Conservation (phyloP, 2,888 invertebrate genomes). For the Pseudococcus jackbeardsleyi region DNA sequence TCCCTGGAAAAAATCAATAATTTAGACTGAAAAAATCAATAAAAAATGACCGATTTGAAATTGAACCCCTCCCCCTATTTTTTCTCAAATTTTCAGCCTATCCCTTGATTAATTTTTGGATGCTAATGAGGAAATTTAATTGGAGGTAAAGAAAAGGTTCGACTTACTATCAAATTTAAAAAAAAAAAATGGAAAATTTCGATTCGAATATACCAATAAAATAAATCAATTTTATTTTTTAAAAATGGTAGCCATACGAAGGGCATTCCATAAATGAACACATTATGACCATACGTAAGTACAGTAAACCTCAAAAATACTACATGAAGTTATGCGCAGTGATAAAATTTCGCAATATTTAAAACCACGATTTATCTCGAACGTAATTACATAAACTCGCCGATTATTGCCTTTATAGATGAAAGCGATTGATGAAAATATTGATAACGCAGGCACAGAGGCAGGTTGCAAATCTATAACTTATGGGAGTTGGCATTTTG, state of each 20-base stretch:
- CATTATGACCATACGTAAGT: not conserved
- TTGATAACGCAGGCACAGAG: not conserved
- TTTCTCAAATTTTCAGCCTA: no score
- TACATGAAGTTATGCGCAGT: not conserved
- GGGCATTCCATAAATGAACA: not conserved
- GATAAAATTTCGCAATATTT: constrained; percentile 31
- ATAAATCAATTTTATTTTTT: no score
- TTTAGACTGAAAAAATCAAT: no score
- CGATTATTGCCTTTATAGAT: constrained; percentile 26
- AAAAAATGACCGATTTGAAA: no score
- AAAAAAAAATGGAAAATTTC: not conserved
- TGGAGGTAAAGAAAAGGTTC: not conserved
- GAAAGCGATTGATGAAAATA: constrained; percentile 28
- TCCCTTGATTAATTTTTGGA: no score
- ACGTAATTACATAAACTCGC: constrained; percentile 46
- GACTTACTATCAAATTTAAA: no score
- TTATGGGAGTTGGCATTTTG: not conserved
- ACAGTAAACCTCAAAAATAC: constrained; percentile 18
- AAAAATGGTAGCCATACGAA: not conserved
- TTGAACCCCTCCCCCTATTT: no score
- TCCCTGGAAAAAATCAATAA: no score
- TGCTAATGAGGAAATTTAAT: no score
- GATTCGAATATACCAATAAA: no score
- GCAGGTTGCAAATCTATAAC: constrained; percentile 11
- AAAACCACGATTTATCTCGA: constrained; percentile 42